Conservation (phyloP, 23 tunicate genomes). For the Trididemnum clinides region DNA sequence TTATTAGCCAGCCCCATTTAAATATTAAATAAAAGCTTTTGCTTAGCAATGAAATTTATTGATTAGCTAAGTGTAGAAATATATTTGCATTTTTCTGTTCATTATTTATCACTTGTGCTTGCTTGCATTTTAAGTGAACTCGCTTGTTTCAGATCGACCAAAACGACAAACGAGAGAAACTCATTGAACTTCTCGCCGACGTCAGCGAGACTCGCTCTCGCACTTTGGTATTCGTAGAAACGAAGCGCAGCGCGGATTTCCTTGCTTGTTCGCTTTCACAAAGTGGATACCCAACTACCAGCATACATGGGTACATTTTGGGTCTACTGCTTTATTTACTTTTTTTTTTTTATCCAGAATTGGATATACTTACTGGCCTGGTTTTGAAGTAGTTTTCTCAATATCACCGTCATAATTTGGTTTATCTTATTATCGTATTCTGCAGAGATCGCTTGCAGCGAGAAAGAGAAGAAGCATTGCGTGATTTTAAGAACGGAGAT, state of each 20-base stretch:
- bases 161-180: constrained; percentile 69
- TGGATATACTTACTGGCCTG: too few relatives aligned
- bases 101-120: too few relatives aligned
- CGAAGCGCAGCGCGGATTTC: constrained; percentile 97
- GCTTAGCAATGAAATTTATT: too few relatives aligned
- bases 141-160: constrained; percentile 70
- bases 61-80: too few relatives aligned
- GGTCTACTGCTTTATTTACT: too few relatives aligned
- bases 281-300: constrained; percentile 86
- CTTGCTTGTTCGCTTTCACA: constrained; percentile 91
- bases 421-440: not conserved
- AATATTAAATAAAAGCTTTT: too few relatives aligned
- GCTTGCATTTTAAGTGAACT: too few relatives aligned
- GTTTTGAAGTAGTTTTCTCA: too few relatives aligned
- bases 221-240: constrained; percentile 97
- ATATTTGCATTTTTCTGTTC: too few relatives aligned
- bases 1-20: too few relatives aligned
- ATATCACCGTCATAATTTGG: too few relatives aligned
- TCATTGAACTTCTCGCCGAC: constrained; percentile 70
- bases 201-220: constrained; percentile 74
- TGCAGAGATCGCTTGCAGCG: constrained; percentile 86
- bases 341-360: too few relatives aligned
- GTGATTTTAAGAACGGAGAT: constrained; percentile 82
- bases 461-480: constrained; percentile 90
- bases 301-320: constrained; percentile 96